These are phyloP conservation scores for Xyrichtys novacula DNA, from an alignment of 2,797 vertebrate genomes.

Conservation along the genomic window DNA sequence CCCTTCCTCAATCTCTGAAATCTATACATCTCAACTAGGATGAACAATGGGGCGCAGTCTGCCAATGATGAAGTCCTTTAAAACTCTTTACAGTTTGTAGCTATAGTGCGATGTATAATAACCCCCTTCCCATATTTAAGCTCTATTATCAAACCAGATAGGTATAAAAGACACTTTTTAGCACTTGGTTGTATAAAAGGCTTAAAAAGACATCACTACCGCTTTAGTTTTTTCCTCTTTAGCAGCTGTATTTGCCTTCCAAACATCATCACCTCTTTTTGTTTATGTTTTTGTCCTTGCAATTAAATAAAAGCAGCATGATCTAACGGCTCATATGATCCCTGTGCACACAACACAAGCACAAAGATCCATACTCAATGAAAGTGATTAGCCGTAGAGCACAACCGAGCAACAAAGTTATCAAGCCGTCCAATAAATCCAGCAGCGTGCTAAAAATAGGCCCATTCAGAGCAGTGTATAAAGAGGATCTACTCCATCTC, in stretches of 20 bases:
- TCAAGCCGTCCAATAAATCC: slow-evolving; percentile 51
- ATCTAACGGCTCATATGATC: slow-evolving; percentile 22
- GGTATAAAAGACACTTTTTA: not conserved
- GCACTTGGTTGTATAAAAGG: not conserved
- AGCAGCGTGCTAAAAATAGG: slow-evolving; percentile 61
- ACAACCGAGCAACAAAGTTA: slow-evolving; percentile 42
- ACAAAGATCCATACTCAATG: slow-evolving; percentile 10
- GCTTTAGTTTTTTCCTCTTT: not conserved
- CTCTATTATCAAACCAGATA: not conserved
- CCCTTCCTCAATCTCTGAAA: slow-evolving; percentile 33
- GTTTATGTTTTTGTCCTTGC: not conserved
- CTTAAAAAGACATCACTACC: not conserved
- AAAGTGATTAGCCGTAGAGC: slow-evolving; percentile 23
- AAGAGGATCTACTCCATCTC: slow-evolving; percentile 59
- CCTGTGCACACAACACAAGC: not conserved
- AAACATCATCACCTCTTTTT: not conserved
- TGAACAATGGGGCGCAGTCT: slow-evolving; percentile 17
- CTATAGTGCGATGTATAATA: not conserved
- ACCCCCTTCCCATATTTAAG: not conserved
- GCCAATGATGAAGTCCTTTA: slow-evolving; percentile 26
- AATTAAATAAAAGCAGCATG: slow-evolving; percentile 2
- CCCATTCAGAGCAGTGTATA: slow-evolving; percentile 56
- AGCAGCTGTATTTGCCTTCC: not conserved
- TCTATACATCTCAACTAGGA: slow-evolving; percentile 37
- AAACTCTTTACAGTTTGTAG: not conserved